phyloP scores from a whole-genome alignment of 1,140 invertebrate species.

The Apis laboriosa region DNA sequence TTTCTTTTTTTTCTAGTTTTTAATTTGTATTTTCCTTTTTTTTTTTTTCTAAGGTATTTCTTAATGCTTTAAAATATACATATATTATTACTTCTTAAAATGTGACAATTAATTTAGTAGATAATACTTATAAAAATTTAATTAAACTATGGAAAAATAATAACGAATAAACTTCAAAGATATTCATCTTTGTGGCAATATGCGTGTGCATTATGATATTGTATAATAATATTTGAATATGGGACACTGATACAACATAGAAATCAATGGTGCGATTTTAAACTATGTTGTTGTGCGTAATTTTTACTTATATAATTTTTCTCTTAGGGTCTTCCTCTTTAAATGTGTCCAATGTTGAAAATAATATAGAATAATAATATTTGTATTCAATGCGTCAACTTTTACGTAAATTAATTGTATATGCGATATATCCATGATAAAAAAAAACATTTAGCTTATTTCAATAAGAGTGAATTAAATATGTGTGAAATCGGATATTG shows the following conservation, averaged over 20 bases:
- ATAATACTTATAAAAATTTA: background rate
- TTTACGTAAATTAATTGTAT: background rate
- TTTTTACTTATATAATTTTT: background rate
- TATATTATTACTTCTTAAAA: background rate
- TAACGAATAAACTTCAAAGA: background rate
- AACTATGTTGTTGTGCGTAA: background rate
- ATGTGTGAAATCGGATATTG: background rate
- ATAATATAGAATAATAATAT: background rate
- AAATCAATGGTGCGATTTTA: background rate
- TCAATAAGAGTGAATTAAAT: background rate
- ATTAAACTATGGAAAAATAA: background rate
- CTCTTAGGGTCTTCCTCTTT: constrained; percentile 8
- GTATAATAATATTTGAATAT: background rate
- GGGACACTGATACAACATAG: background rate
- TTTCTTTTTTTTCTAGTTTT: too few species aligned
- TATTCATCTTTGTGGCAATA: constrained; percentile 33
- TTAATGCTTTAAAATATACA: too few species aligned
- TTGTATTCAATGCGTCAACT: background rate
- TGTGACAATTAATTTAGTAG: background rate
- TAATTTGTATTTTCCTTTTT: background rate
- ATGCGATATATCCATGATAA: too few species aligned
- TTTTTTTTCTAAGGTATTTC: background rate
- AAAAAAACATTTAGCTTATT: background rate
- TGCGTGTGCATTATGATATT: constrained; percentile 17
- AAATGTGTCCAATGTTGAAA: background rate